A percentile compares a stretch with the other conserved stretches of the same genome.
Conservation (phyloP, 2,113 vertebrate genomes). For the Neopipo cinnamomea region DNA sequence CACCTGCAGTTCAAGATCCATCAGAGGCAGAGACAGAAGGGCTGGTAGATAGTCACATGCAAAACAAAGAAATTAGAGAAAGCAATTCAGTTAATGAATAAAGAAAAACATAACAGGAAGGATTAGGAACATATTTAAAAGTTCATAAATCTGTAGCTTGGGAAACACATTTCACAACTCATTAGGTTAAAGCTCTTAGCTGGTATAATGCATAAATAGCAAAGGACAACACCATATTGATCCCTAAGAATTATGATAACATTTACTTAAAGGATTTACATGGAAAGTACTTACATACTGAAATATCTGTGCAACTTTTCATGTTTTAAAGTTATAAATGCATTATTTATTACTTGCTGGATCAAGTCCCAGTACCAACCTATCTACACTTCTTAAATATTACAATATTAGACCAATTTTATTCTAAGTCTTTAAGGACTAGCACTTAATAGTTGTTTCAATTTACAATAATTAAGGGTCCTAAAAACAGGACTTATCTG, state of each 20-base stretch:
- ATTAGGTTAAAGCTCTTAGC: background rate
- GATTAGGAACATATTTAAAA: background rate
- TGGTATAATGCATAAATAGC: background rate
- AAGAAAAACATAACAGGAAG: background rate
- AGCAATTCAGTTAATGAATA: background rate
- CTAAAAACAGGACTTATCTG: background rate
- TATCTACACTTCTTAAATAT: background rate
- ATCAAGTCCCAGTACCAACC: background rate
- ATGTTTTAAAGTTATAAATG: background rate
- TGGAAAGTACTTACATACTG: background rate
- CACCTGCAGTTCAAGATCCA: background rate
- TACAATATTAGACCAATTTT: background rate
- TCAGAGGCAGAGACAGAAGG: rapidly evolving
- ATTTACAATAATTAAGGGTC: background rate
- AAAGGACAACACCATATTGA: background rate
- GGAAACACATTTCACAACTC: background rate
- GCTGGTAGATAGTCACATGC: background rate
- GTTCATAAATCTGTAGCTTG: background rate
- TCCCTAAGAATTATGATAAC: background rate
- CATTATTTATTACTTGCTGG: background rate
- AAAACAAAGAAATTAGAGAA: background rate
- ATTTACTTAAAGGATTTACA: background rate
- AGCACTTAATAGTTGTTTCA: background rate
- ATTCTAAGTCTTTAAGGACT: background rate
- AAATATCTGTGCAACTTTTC: background rate